Evolutionary conservation across 2,888 invertebrate genomes (phyloP).

Genomic region (Junonia oenone): DNA sequence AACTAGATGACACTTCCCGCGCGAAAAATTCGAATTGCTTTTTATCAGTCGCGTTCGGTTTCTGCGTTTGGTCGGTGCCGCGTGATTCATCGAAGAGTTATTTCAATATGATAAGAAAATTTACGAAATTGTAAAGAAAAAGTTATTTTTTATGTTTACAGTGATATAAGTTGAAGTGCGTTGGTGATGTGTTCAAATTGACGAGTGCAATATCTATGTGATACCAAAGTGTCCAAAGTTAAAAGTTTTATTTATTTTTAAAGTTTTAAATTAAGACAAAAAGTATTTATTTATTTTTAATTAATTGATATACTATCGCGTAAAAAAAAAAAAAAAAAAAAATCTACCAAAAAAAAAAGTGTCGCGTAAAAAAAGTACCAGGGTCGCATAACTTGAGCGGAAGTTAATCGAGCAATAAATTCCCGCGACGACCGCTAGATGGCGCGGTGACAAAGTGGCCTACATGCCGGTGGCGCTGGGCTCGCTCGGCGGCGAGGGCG

Average conservation of each 20-base stretch:
- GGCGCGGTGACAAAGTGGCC: slow-evolving; percentile 83
- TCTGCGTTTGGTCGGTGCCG: slow-evolving; percentile 40
- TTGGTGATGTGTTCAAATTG: slow-evolving; percentile 6
- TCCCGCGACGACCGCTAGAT: slow-evolving; percentile 47
- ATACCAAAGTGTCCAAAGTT: slow-evolving; percentile 58
- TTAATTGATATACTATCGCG: neutral
- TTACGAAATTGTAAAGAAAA: neutral
- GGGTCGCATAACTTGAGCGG: neutral
- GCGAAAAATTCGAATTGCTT: slow-evolving; percentile 78
- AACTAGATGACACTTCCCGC: slow-evolving; percentile 66
- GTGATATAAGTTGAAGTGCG: neutral
- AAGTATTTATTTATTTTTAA: neutral
- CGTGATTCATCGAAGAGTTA: slow-evolving; percentile 29
- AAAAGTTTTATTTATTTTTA: slow-evolving; percentile 17
- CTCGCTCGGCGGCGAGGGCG: slow-evolving; percentile 83
- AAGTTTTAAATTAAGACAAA: slow-evolving; percentile 13
- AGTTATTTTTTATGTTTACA: slow-evolving; percentile 1
- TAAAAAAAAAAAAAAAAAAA: slow-evolving; percentile 17
- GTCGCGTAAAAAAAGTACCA: slow-evolving; percentile 14
- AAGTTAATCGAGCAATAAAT: neutral
- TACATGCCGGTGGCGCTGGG: slow-evolving; percentile 83
- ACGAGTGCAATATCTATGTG: slow-evolving; percentile 31
- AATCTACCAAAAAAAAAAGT: slow-evolving; percentile 10
- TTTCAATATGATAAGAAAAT: slow-evolving; percentile 13
- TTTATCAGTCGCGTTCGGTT: slow-evolving; percentile 67